Conservation (phyloP, 2,113 vertebrate genomes). For the Melierax canorus region DNA sequence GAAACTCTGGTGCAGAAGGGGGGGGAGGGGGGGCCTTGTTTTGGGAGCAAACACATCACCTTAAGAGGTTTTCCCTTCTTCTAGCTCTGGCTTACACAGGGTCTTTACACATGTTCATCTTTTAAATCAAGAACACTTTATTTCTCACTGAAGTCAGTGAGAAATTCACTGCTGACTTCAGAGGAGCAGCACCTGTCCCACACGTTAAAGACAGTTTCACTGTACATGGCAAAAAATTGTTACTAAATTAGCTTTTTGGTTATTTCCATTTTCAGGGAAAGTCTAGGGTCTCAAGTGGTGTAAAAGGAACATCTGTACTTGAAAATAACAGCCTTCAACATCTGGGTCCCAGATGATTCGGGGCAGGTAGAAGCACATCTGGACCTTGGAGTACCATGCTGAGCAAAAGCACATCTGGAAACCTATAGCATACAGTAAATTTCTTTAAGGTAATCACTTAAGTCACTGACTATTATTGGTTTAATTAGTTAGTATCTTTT, state of each 20-base stretch:
- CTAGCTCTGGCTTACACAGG: neutral
- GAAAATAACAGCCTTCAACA: neutral
- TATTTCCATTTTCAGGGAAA: neutral
- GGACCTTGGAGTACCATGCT: neutral
- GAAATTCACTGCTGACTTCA: neutral
- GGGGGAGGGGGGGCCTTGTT: neutral
- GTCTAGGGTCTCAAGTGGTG: neutral
- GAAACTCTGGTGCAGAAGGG: neutral
- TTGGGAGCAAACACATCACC: neutral
- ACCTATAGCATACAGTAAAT: neutral
- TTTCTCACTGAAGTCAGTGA: neutral
- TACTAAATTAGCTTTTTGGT: neutral
- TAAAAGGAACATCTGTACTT: neutral
- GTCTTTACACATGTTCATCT: accelerated
- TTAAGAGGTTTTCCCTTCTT: neutral
- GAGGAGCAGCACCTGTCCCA: neutral
- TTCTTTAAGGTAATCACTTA: neutral
- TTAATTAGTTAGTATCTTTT: neutral
- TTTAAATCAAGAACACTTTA: neutral
- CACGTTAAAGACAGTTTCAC: neutral
- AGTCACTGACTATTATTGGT: neutral
- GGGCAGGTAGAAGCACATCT: conserved; percentile 43
- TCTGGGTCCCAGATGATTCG: neutral
- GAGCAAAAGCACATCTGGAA: conserved; percentile 14
- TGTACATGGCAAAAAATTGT: accelerated